Base-by-base conservation (phyloP, 2,888 invertebrate genomes). In the Zaprionus lineosus region DNA sequence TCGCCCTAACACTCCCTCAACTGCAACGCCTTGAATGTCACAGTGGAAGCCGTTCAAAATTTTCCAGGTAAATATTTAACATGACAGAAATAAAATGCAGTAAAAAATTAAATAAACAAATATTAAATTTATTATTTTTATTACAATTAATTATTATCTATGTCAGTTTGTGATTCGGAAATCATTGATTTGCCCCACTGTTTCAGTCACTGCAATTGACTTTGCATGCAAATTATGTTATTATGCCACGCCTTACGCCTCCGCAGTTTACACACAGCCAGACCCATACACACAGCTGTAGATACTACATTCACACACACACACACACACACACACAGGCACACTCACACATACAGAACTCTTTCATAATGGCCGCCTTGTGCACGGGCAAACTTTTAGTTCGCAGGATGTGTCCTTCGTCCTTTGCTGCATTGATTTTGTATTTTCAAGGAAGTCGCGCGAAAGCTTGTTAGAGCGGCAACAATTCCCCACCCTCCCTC, bases 161-260 rank as follows among this genome's bases (percentile, higher is more conserved):
- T n/a, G n/a, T n/a, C n/a, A n/a, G n/a, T n/a, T n/a, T n/a, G n/a
- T n/a, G n/a, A n/a, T n/a, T n/a, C n/a, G n/a, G n/a, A n/a, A n/a
- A n/a, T n/a, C n/a, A n/a, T n/a, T n/a, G n/a, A n/a, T 41, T 36
- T 31, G 51, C 5, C 33, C 53, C 21, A 33, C 24, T 12, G 44
- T 9, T 24, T 28, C 56, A 52, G 40, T 43, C 11, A 33, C 39
- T 51, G 34, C 26, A 59, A 63, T 53, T 65, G 65, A 31, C 53
- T 50, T 70, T 63, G 68, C 73, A 81, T 81, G 66, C 64, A 72
- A 79, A 81, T 84, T 85, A 83, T 83, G 78, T 86, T 73, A 71
- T 69, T 64, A 70, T 46, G 61, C 59, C 72, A 60, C 58, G 61
- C 69, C 74, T 41, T 39, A 58, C 61, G 43, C 62, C 57, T 58